A percentile compares a stretch with the other conserved stretches of the same genome.
Evolutionary conservation across 2,797 vertebrate species (phyloP).

Genomic region (Tenualosa ilisha): DNA sequence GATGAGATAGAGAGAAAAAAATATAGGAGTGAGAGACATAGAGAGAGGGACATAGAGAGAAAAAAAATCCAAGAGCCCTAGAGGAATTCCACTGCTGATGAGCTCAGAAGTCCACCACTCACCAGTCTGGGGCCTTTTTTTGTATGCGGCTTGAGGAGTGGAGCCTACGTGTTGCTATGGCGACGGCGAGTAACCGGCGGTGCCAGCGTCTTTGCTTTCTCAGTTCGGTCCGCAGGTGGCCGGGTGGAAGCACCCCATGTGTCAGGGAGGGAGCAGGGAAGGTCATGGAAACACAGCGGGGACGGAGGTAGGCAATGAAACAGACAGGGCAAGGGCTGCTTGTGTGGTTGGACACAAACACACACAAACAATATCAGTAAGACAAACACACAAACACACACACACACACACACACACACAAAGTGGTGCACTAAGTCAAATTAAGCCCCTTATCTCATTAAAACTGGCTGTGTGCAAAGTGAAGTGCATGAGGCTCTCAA

Average conservation of each 20-base stretch:
- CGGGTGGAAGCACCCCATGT: background rate
- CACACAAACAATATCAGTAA: background rate
- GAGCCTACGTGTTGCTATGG: background rate
- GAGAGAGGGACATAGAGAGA: background rate
- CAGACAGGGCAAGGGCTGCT: background rate
- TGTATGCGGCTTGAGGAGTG: slow-evolving; percentile 7
- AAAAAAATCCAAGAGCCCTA: background rate
- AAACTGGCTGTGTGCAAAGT: background rate
- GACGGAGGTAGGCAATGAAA: background rate
- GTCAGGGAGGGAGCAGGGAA: background rate
- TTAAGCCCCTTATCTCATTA: background rate
- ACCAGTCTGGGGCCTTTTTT: background rate
- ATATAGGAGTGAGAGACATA: background rate
- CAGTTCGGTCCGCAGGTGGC: background rate
- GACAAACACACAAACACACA: background rate
- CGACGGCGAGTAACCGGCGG: background rate
- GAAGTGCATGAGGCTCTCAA: background rate
- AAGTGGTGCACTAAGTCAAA: background rate
- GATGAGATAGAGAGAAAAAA: background rate
- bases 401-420: background rate
- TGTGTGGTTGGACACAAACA: background rate
- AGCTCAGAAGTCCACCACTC: background rate
- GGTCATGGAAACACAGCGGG: background rate
- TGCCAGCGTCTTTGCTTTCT: background rate
- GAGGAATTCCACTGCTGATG: background rate